These are phyloP conservation scores for Heliconius nattereri DNA, from an alignment of 1,140 invertebrate species.

Conservation along the genomic window DNA sequence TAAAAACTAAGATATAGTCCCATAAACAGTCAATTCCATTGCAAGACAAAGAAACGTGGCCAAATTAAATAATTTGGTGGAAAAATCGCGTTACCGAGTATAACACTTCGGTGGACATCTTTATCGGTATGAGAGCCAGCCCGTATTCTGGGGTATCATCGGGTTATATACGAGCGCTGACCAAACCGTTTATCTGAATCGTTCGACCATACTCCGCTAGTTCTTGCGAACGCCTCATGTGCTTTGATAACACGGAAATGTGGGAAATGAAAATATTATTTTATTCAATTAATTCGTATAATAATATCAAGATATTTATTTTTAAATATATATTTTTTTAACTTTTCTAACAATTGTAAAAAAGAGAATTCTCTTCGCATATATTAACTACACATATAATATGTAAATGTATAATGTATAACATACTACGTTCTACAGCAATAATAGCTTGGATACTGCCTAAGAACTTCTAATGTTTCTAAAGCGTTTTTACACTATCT, in stretches of 20 bases:
- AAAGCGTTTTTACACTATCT: conserved; percentile 47
- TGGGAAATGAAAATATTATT: neutral
- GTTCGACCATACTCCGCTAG: conserved; percentile 56
- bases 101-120: conserved; percentile 42
- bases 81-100: conserved; percentile 37
- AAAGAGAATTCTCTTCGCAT: no score
- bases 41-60: conserved; percentile 22
- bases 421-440: neutral
- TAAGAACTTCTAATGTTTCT: neutral
- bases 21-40: conserved; percentile 9
- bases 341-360: neutral
- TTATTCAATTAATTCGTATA: neutral
- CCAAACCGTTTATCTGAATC: conserved; percentile 73
- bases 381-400: neutral
- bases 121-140: conserved; percentile 46
- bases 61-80: conserved; percentile 37
- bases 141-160: conserved; percentile 49
- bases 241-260: neutral
- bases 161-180: conserved; percentile 62
- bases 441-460: neutral
- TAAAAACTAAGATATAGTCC: neutral
- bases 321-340: neutral
- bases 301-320: neutral
- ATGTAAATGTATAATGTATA: neutral
- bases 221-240: conserved; percentile 8